These are phyloP conservation scores for Protomyctophum bolini DNA, from an alignment of 2,113 vertebrate genomes.

Conservation along the genomic window DNA sequence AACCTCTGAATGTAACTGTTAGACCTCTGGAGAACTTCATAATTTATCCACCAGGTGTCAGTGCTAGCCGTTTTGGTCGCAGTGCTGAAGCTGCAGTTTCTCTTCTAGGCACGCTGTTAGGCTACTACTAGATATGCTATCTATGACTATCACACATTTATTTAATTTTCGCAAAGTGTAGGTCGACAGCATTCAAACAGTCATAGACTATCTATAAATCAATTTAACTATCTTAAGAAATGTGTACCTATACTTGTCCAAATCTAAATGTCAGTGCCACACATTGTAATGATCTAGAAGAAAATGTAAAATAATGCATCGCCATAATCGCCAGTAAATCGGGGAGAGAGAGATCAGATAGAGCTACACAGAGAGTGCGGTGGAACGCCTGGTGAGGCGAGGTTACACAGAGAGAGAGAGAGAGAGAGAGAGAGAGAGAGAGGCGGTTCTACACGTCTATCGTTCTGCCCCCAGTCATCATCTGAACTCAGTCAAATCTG, in stretches of 20 bases:
- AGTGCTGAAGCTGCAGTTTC: too few relatives aligned
- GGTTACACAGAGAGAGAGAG: background rate
- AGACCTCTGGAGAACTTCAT: background rate
- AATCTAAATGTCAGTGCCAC: too few relatives aligned
- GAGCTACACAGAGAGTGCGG: slow-evolving; percentile 10
- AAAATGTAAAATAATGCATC: too few relatives aligned
- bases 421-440: slow-evolving; percentile 16
- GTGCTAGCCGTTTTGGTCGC: slow-evolving; percentile 15
- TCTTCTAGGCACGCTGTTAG: too few relatives aligned
- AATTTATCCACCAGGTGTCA: slow-evolving; percentile 67
- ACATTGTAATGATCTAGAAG: too few relatives aligned
- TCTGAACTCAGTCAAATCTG: slow-evolving; percentile 31
- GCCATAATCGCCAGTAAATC: background rate
- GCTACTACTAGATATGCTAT: too few relatives aligned
- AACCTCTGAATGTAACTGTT: background rate
- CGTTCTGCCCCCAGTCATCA: slow-evolving; percentile 50
- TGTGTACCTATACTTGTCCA: background rate
- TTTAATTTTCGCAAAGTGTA: background rate
- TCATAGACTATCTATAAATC: background rate
- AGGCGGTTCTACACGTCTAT: slow-evolving; percentile 50
- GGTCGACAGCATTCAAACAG: background rate
- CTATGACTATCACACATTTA: too few relatives aligned
- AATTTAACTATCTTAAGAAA: slow-evolving; percentile 9
- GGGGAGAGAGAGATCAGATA: slow-evolving; percentile 20
- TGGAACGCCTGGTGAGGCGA: background rate